Base-by-base conservation (phyloP, 2,888 invertebrate genomes). In the Spicauda simplicius region DNA sequence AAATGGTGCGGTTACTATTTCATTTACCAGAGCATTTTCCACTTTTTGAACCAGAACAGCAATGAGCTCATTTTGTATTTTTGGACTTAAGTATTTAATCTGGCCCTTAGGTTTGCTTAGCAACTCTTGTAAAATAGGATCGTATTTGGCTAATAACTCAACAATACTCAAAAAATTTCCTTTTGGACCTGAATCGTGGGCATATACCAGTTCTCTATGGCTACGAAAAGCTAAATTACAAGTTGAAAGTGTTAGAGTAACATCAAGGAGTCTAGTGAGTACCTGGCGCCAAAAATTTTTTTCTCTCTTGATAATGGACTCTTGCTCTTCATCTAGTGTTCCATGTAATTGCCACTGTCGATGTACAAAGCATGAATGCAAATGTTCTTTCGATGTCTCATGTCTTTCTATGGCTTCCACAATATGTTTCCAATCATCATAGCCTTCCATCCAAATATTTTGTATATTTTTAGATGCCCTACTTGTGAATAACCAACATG, bases 331-430 rank as follows among this genome's bases (percentile, higher is more conserved):
- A 66, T 62, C 63, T 48, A 70, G 50, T 66, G 68, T 70, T 69
- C 69, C 50, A 50, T 50, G 50, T 50, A 50, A 50, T 37, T 58
- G 59, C 62, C 69, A 70, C 57, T 69, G 69, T 72, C 53, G 64
- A 70, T 71, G 55, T 55, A 53, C 54, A 65, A 69, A 53, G 53
- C 66, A 72, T 7, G 6, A 33, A 33, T 33, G 33, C 33, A 33
- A 33, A 33, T 41, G 70, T 59, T 64, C 60, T 69, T 72, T 72
- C 53, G 65, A 73, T 72, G 69, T 71, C 67, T 71, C 70, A 60
- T 72, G 71, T 72, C 68, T 69, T 70, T 73, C 64, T 71, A 73
- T 71, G 70, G 71, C 69, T 30, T 70, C 63, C 41, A 59, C 65
- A 67, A 71, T 69, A 67, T 67, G 69, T 71, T 71, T 69, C 67